These are phyloP conservation scores for Esox niger DNA, from an alignment of 2,113 vertebrate species.

Conservation along the genomic window DNA sequence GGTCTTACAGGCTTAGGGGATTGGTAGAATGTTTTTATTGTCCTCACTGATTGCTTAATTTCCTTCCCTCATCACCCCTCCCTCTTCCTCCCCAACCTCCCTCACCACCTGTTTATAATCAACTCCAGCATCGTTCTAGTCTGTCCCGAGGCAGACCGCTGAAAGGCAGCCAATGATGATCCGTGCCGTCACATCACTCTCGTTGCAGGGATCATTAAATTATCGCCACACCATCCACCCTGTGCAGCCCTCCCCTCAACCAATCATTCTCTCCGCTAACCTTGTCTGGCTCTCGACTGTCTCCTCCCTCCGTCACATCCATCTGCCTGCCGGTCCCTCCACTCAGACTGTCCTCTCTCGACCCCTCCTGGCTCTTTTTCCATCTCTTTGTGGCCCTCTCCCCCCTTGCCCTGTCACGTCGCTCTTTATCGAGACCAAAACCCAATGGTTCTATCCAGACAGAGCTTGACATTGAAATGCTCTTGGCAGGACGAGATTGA, in stretches of 20 bases:
- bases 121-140: neutral
- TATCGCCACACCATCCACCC: neutral
- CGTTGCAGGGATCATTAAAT: neutral
- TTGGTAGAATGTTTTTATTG: too few relatives aligned
- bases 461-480: neutral
- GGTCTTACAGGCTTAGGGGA: too few relatives aligned
- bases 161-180: neutral
- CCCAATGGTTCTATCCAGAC: neutral
- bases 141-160: neutral
- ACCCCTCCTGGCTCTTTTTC: neutral
- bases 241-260: neutral
- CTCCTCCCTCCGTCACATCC: neutral
- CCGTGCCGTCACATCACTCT: neutral
- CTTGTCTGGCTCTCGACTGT: neutral
- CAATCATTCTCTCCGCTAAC: too few relatives aligned
- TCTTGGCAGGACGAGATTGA: too few relatives aligned
- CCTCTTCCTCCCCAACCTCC: neutral
- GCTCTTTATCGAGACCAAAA: neutral
- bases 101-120: neutral
- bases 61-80: neutral
- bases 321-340: neutral
- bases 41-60: too few relatives aligned
- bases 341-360: neutral
- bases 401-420: neutral
- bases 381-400: neutral